Evolutionary conservation across 2,113 vertebrate genomes (phyloP).

Genomic region (Strix uralensis): DNA sequence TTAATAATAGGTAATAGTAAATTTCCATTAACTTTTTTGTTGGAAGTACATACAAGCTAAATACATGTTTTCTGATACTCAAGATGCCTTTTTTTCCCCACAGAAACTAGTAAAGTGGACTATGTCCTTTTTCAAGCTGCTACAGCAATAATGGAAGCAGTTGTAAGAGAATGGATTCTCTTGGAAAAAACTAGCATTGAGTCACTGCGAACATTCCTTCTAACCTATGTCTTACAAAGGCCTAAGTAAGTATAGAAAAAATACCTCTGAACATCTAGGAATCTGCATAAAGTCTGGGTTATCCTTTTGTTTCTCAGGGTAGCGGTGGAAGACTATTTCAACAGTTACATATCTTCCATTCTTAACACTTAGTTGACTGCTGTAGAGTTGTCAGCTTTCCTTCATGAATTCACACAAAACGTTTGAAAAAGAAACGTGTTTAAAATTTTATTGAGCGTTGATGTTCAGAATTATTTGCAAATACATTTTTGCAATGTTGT

Average conservation of each 20-base stretch:
- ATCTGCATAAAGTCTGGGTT: neutral
- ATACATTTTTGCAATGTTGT: constrained; percentile 37
- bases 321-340: neutral
- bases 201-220: constrained; percentile 94
- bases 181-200: constrained; percentile 96
- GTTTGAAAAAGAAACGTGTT: neutral
- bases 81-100: constrained; percentile 21
- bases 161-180: constrained; percentile 97
- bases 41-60: neutral
- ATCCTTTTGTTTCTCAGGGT: neutral
- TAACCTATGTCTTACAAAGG: constrained; percentile 98
- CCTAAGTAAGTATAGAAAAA: constrained; percentile 86
- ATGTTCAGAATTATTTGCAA: neutral
- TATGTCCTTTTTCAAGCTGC: constrained; percentile 99
- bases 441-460: neutral
- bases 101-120: constrained; percentile 99
- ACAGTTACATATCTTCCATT: neutral
- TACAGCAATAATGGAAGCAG: constrained; percentile 98
- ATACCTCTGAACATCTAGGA: neutral
- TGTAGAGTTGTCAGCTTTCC: neutral
- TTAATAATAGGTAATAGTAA: neutral
- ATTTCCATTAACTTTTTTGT: neutral
- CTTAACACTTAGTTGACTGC: neutral
- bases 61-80: neutral
- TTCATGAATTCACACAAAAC: neutral